phyloP scores from a whole-genome alignment of 2,888 invertebrate genomes.

The Panopea generosa region DNA sequence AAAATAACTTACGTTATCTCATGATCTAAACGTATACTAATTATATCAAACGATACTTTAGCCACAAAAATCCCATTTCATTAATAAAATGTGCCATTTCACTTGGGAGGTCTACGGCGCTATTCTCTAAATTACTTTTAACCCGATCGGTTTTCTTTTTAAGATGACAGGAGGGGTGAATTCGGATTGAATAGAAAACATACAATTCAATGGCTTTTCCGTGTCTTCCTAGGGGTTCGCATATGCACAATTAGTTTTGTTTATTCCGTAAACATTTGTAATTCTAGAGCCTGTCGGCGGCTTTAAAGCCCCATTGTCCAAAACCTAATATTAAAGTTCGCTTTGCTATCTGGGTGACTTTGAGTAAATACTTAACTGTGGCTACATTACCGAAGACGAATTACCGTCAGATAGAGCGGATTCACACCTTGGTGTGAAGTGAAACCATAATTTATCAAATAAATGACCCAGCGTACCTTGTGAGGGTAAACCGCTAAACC shows the following conservation, averaged over 20 bases:
- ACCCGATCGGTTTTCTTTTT: constrained; percentile 41
- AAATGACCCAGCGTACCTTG: constrained; percentile 6
- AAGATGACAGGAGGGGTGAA: constrained; percentile 14
- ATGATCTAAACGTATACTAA: constrained; percentile 56
- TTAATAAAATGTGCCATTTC: constrained; percentile 57
- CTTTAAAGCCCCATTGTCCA: background rate
- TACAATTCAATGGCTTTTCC: constrained; percentile 14
- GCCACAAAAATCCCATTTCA: constrained; percentile 55
- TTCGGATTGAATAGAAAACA: constrained; percentile 21
- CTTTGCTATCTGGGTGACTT: too few species aligned
- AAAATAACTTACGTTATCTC: constrained; percentile 53
- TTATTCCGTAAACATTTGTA: constrained; percentile 32
- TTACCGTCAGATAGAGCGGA: too few species aligned
- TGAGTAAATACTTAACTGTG: too few species aligned
- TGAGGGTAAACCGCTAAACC: too few species aligned
- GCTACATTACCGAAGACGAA: too few species aligned
- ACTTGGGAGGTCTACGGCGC: constrained; percentile 53
- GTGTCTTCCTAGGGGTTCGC: constrained; percentile 5
- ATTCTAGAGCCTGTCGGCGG: background rate
- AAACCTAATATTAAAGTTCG: too few species aligned
- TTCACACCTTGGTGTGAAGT: constrained; percentile 27
- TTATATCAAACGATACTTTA: constrained; percentile 56
- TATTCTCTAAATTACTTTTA: constrained; percentile 45
- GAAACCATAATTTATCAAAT: constrained; percentile 24
- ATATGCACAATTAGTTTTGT: constrained; percentile 24